These are phyloP conservation scores for Diplodus puntazzo DNA, from an alignment of 2,797 vertebrate species.

Conservation along the genomic window DNA sequence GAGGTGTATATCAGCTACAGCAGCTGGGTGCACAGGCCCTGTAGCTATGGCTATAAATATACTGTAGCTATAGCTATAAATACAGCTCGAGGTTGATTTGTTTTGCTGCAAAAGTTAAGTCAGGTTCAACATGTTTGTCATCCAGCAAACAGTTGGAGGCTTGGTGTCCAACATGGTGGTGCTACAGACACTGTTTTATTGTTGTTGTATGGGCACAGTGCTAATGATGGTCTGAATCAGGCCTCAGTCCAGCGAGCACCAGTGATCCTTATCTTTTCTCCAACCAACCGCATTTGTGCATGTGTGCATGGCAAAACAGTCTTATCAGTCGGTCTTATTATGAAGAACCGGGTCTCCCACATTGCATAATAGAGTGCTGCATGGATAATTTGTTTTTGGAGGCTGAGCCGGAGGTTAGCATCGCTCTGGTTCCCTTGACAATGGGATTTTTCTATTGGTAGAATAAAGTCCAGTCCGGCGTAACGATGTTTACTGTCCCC, in stretches of 20 bases:
- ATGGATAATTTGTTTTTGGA: too few relatives aligned
- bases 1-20: not conserved
- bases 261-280: constrained; percentile 2
- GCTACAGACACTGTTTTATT: not conserved
- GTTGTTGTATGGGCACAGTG: not conserved
- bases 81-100: not conserved
- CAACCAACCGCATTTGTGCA: not conserved
- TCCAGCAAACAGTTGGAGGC: not conserved
- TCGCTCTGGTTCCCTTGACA: too few relatives aligned
- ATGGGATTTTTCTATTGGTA: too few relatives aligned
- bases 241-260: not conserved
- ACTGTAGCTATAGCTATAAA: not conserved
- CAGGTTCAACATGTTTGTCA: too few relatives aligned
- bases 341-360: constrained; percentile 31
- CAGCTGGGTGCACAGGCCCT: not conserved
- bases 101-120: not conserved
- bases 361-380: not conserved
- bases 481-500: too few relatives aligned
- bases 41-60: not conserved
- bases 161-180: not conserved
- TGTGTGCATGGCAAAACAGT: constrained; percentile 12
- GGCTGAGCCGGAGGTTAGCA: too few relatives aligned
- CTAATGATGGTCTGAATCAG: constrained; percentile 1
- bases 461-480: too few relatives aligned
- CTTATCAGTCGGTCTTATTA: constrained; percentile 39